phyloP scores from a whole-genome alignment of 1,140 invertebrate species.

The Lamellibrachia luymesi region DNA sequence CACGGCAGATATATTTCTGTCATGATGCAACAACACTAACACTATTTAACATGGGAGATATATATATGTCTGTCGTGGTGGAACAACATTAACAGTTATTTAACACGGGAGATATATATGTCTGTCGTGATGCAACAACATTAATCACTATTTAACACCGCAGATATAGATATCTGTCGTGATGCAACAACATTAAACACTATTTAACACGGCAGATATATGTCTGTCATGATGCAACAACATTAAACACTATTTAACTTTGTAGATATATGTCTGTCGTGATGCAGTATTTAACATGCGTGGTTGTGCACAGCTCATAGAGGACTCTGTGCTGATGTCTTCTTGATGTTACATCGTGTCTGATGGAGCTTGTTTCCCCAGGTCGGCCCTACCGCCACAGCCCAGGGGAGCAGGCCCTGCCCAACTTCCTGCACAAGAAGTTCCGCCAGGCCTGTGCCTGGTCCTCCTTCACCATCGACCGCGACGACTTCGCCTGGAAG shows the following conservation, averaged over 20 bases:
- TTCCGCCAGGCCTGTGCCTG: conserved; percentile 55
- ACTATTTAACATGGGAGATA: too few relatives aligned
- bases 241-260: too few relatives aligned
- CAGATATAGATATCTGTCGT: too few relatives aligned
- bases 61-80: neutral
- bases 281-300: neutral
- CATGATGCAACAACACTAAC: neutral
- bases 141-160: too few relatives aligned
- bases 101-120: too few relatives aligned
- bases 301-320: neutral
- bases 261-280: neutral
- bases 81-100: neutral
- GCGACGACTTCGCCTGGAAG: conserved; percentile 52
- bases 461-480: conserved; percentile 53
- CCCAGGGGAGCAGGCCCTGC: conserved; percentile 3
- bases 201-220: too few relatives aligned
- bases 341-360: conserved; percentile 8
- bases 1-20: too few relatives aligned
- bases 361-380: conserved; percentile 23
- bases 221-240: neutral
- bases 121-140: neutral
- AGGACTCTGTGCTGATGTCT: neutral
- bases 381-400: conserved; percentile 51
- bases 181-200: neutral
- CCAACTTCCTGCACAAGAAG: conserved; percentile 42